Percentiles rank a stretch among this genome's conserved stretches.
Evolutionary conservation across 2,888 invertebrate species (phyloP).

Genomic region (Luffia ferchaultella): DNA sequence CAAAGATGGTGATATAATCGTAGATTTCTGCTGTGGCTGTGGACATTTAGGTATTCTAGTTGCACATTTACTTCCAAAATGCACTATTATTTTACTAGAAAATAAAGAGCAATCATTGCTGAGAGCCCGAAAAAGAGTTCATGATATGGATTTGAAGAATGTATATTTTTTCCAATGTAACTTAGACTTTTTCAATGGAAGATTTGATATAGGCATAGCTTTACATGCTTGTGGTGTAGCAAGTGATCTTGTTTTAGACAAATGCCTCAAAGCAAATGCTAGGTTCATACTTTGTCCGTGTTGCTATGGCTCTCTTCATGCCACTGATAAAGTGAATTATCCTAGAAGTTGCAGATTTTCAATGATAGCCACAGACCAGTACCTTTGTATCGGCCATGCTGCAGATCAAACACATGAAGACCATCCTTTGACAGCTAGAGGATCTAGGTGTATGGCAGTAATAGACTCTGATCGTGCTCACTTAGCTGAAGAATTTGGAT

Average conservation of each 20-base stretch:
- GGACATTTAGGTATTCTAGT: constrained; percentile 91
- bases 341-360: constrained; percentile 78
- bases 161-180: constrained; percentile 87
- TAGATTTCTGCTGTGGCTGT: constrained; percentile 95
- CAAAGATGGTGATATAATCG: constrained; percentile 73
- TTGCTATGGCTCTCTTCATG: constrained; percentile 89
- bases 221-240: constrained; percentile 96
- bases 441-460: constrained; percentile 85
- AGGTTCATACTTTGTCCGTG: constrained; percentile 92
- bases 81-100: constrained; percentile 83
- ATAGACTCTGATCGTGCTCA: constrained; percentile 87
- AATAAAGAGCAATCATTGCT: constrained; percentile 89
- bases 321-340: constrained; percentile 81
- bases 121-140: constrained; percentile 76
- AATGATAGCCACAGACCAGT: constrained; percentile 65
- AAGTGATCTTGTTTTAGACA: constrained; percentile 89
- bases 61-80: constrained; percentile 80
- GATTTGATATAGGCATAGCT: constrained; percentile 86
- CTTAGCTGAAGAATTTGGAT: constrained; percentile 78
- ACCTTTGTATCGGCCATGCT: constrained; percentile 84
- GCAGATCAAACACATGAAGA: constrained; percentile 91
- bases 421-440: constrained; percentile 75
- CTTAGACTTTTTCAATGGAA: constrained; percentile 84
- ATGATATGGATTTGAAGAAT: constrained; percentile 74
- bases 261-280: constrained; percentile 79